A percentile compares a stretch with the other conserved stretches of the same genome.
Evolutionary conservation across 2,888 invertebrate genomes (phyloP).

Genomic region (Pemphredon lugubris): DNA sequence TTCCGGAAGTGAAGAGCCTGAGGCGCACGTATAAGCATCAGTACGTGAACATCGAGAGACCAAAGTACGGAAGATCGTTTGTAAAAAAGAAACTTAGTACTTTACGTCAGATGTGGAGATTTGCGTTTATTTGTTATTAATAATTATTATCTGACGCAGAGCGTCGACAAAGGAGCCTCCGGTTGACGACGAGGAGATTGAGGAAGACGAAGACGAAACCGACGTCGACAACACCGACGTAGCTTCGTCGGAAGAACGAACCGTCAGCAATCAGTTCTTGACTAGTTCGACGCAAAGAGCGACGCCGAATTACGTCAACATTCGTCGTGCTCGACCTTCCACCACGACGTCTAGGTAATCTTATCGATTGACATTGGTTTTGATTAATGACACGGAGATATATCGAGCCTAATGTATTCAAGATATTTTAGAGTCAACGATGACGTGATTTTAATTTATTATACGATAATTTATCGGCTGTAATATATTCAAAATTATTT

Average conservation of each 20-base stretch:
- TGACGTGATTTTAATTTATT: no score
- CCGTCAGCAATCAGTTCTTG: conserved; percentile 70
- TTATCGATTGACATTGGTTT: not conserved
- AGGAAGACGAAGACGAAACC: conserved; percentile 72
- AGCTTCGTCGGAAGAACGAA: conserved; percentile 74
- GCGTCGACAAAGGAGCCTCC: conserved; percentile 58
- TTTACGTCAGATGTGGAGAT: no score
- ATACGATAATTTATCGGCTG: no score
- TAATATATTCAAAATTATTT: not conserved
- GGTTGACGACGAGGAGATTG: conserved; percentile 68
- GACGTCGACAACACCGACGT: conserved; percentile 81
- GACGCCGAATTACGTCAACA: conserved; percentile 76
- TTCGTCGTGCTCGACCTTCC: conserved; percentile 74
- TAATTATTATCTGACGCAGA: conserved; percentile 48
- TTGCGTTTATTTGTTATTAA: no score
- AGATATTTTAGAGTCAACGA: no score
- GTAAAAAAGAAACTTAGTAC: no score
- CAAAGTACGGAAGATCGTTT: conserved; percentile 82
- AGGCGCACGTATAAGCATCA: conserved; percentile 83
- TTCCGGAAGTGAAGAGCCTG: conserved; percentile 78
- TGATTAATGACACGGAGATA: no score
- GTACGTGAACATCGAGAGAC: conserved; percentile 88
- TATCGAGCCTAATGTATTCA: no score
- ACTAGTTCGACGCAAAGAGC: conserved; percentile 66
- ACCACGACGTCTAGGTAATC: conserved; percentile 69